These are phyloP conservation scores for Coturnix japonica DNA, from an alignment of 2,113 vertebrate genomes.

Conservation along the genomic window DNA sequence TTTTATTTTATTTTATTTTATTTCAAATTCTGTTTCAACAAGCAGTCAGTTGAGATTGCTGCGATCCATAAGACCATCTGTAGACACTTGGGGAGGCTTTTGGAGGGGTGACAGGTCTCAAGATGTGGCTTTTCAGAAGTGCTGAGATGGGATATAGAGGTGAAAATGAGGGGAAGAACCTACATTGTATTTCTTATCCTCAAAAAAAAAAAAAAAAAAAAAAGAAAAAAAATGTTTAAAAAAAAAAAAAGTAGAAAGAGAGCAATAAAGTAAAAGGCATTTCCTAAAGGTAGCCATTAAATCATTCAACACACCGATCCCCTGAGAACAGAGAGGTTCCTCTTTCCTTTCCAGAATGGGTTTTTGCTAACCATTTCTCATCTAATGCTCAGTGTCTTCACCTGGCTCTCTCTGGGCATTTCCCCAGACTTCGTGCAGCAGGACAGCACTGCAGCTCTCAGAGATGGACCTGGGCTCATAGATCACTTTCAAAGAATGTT, in stretches of 20 bases:
- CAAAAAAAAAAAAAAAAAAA: not conserved
- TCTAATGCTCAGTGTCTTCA: constrained; percentile 73
- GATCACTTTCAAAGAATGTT: constrained; percentile 74
- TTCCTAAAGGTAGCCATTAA: constrained; percentile 86
- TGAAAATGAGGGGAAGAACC: constrained; percentile 30
- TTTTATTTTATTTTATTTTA: too few species aligned
- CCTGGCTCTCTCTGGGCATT: constrained; percentile 67
- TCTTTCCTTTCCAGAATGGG: constrained; percentile 76
- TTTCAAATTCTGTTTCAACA: not conserved
- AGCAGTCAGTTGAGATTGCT: accelerated
- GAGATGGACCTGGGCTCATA: constrained; percentile 69
- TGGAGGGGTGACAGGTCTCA: not conserved
- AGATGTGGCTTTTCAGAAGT: not conserved
- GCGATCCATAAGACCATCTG: not conserved
- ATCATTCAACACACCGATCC: constrained; percentile 79
- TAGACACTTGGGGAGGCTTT: not conserved
- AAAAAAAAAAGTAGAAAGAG: not conserved
- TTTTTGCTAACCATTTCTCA: constrained; percentile 71
- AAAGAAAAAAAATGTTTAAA: not conserved
- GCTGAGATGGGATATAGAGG: not conserved
- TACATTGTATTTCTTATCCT: constrained; percentile 24
- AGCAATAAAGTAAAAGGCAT: constrained; percentile 80
- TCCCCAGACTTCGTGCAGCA: constrained; percentile 31
- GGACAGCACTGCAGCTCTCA: constrained; percentile 33
- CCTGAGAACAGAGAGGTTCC: constrained; percentile 53